A percentile compares a stretch with the other conserved stretches of the same genome.
Conservation (phyloP, 1,140 invertebrate species). For the Drosophila nannoptera region DNA sequence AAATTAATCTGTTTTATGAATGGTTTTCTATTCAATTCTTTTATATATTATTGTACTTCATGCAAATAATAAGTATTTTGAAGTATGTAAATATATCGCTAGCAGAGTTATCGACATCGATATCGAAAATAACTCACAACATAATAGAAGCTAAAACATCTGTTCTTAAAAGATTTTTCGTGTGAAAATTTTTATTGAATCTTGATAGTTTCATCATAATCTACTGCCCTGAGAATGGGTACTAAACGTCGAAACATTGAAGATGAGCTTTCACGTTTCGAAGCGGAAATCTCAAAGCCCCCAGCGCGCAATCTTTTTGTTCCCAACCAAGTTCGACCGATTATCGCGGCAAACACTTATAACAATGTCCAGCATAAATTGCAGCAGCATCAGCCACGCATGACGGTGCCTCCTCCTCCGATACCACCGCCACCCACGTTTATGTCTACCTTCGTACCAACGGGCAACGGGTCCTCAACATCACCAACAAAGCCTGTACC, state of each 20-base stretch:
- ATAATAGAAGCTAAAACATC: constrained; percentile 20
- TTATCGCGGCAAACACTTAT: constrained; percentile 85
- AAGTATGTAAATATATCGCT: too few relatives aligned
- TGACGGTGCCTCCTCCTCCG: constrained; percentile 81
- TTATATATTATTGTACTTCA: too few relatives aligned
- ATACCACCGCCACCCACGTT: constrained; percentile 79
- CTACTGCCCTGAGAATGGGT: constrained; percentile 55
- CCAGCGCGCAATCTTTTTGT: constrained; percentile 77
- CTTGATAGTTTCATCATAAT: neutral
- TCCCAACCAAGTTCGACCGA: constrained; percentile 81
- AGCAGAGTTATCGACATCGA: neutral
- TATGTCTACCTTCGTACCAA: constrained; percentile 79
- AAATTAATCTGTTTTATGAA: too few relatives aligned
- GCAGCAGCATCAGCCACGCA: constrained; percentile 75
- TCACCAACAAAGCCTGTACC: constrained; percentile 54
- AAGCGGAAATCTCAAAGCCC: constrained; percentile 88
- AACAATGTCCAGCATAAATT: constrained; percentile 84
- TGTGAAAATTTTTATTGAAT: constrained; percentile 32
- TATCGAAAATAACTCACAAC: neutral
- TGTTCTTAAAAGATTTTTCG: constrained; percentile 42
- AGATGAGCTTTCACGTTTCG: constrained; percentile 92
- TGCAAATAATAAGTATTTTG: too few relatives aligned
- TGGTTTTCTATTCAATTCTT: too few relatives aligned
- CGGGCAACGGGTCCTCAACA: constrained; percentile 60
- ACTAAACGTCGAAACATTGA: constrained; percentile 83